A percentile compares a stretch with the other conserved stretches of the same genome.
phyloP scores from a whole-genome alignment of 2,888 invertebrate genomes.

The Meliscaeva auricollis region DNA sequence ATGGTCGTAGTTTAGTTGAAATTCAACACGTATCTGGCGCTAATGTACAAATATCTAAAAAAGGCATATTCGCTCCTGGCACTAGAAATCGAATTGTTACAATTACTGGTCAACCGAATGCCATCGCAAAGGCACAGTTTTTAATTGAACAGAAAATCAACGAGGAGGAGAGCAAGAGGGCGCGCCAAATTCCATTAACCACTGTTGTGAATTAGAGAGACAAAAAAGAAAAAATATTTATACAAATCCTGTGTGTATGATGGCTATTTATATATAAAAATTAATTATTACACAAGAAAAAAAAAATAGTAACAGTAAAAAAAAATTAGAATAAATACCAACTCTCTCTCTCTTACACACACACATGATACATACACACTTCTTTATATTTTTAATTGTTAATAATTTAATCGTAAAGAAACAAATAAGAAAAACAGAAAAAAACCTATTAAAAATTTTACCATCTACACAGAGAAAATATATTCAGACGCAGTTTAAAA shows the following conservation, averaged over 20 bases:
- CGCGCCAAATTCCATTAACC: constrained; percentile 92
- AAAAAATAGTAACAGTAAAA: constrained; percentile 53
- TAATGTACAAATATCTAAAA: constrained; percentile 99
- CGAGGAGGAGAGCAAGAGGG: constrained; percentile 97
- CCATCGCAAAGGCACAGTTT: constrained; percentile 96
- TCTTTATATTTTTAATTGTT: constrained; percentile 73
- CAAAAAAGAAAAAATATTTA: constrained; percentile 1
- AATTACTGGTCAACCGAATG: constrained; percentile 94
- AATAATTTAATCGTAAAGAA: constrained; percentile 61
- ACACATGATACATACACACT: constrained; percentile 64
- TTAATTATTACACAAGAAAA: too few relatives aligned
- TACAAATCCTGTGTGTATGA: constrained; percentile 72
- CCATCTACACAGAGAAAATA: constrained; percentile 52
- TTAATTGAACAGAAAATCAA: constrained; percentile 98
- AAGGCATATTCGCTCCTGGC: constrained; percentile 98
- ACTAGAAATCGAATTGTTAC: constrained; percentile 98
- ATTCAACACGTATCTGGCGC: constrained; percentile 98
- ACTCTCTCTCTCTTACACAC: constrained; percentile 33
- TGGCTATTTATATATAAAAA: constrained; percentile 54
- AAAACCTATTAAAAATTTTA: constrained; percentile 35
- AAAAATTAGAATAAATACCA: constrained; percentile 32
- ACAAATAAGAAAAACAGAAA: constrained; percentile 35
- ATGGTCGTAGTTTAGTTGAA: constrained; percentile 97
- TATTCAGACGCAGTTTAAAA: constrained; percentile 61
- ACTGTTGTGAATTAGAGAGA: constrained; percentile 83